phyloP scores from a whole-genome alignment of 2,113 vertebrate species.

The Salvelinus sp. region DNA sequence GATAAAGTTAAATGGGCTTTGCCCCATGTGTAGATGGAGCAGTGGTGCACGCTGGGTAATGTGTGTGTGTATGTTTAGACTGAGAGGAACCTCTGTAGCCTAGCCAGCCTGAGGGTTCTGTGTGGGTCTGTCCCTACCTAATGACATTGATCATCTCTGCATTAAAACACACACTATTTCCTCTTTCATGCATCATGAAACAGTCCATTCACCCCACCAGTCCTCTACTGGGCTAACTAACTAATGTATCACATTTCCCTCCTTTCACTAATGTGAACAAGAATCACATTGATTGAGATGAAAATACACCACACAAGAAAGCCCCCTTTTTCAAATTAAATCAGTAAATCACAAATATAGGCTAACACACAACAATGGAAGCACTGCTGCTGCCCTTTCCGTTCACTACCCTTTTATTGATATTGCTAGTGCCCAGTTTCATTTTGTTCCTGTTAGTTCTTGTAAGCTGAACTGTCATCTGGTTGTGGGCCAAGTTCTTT shows the following conservation, averaged over 20 bases:
- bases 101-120: background rate
- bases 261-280: background rate
- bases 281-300: slow-evolving; percentile 14
- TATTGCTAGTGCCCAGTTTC: background rate
- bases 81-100: slow-evolving; percentile 6
- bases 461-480: background rate
- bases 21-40: slow-evolving; percentile 5
- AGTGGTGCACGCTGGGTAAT: slow-evolving; percentile 1
- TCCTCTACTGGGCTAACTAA: background rate
- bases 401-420: background rate
- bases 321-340: background rate
- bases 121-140: background rate
- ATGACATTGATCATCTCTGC: background rate
- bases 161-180: slow-evolving; percentile 1
- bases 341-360: background rate
- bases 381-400: background rate
- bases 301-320: background rate
- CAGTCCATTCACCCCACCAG: background rate
- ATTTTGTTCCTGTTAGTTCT: background rate
- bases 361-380: background rate
- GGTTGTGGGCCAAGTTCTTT: background rate
- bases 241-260: background rate
- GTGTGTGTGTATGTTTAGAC: background rate
- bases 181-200: slow-evolving; percentile 19
- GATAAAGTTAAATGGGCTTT: slow-evolving; percentile 33